These are phyloP conservation scores for Drosophila picticornis DNA, from an alignment of 2,888 invertebrate genomes.

Conservation along the genomic window DNA sequence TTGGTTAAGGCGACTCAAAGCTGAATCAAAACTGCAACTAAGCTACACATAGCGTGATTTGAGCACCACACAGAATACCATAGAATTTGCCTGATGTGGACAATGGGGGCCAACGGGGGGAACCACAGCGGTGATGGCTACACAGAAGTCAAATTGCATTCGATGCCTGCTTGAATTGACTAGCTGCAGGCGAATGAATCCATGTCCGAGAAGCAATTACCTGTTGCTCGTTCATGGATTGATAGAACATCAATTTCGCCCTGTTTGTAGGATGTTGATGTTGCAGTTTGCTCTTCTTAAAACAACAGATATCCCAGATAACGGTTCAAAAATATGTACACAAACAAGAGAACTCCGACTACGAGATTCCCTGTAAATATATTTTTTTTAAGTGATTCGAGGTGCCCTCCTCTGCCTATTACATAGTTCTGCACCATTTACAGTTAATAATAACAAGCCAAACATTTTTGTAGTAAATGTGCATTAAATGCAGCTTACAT, in stretches of 20 bases:
- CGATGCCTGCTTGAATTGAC: constrained; percentile 61
- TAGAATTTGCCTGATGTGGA: constrained; percentile 18
- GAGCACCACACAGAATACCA: constrained; percentile 65
- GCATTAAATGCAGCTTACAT: constrained; percentile 16
- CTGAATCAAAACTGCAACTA: constrained; percentile 76
- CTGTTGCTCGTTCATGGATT: constrained; percentile 38
- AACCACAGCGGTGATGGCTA: constrained; percentile 68
- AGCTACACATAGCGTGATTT: constrained; percentile 79
- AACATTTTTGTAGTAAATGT: constrained; percentile 29
- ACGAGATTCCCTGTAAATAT: background rate
- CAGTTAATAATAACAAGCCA: constrained; percentile 6
- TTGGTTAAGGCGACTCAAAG: constrained; percentile 72
- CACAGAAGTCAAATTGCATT: constrained; percentile 83
- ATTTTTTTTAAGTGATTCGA: background rate
- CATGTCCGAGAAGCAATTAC: constrained; percentile 68
- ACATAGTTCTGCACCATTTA: constrained; percentile 1
- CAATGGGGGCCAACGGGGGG: constrained; percentile 18
- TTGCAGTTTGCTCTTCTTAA: constrained; percentile 3
- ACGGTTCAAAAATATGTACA: constrained; percentile 52
- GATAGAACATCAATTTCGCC: constrained; percentile 48
- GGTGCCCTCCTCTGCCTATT: background rate
- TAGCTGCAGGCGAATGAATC: constrained; percentile 58
- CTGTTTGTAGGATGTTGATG: constrained; percentile 8
- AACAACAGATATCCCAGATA: constrained; percentile 59
- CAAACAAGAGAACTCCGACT: background rate